Evolutionary conservation across 2,797 vertebrate species (phyloP), one percentile per base, ranked within the genome.

Genomic region (Harpagifer antarcticus): DNA sequence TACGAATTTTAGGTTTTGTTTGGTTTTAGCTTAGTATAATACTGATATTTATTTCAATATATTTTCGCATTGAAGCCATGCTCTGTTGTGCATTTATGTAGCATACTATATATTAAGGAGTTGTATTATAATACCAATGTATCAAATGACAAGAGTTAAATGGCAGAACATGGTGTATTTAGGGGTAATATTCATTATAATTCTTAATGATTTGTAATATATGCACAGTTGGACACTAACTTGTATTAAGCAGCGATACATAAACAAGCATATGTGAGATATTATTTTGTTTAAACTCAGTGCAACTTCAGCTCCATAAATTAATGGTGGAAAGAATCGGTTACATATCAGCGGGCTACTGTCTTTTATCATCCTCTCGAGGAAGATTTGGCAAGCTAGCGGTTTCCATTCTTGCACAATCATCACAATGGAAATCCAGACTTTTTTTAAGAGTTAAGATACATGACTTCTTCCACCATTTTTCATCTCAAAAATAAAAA

Each of bases 351-450:
- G 73, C 20, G 13, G 81, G 72, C 66, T 59, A 54, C 81, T 77
- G 83, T 86, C 79, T 88, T 90, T 84, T 82, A 86, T 89, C 84
- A 81, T 86, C 68, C 80, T 66, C 79, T 66, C 0, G 23, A 83
- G 74, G 61, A 72, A 54, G 62, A 79, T 83, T 84, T 90, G 88
- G 78, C 76, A 56, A 83, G 66, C 78, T 61, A 72, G 86, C 81
- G 16, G 20, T 86, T 89, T 92, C 86, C 72, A 52, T 88, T 86
- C 77, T 48, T 89, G 87, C 89, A 65, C 84, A 69, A 84, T 90
- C 85, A 92, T 92, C 88, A 89, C 82, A 91, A 86, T 88, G 85
- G 78, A 90, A 87, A 89, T 91, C 33, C 74, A 11, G 55, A 58
- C 60, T 20, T 27, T 47, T 40, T 1, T 4, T 1, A 45, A 33